Percentiles rank a stretch among this genome's conserved stretches.
Evolutionary conservation across 2,888 invertebrate species (phyloP).

Genomic region (Watsonalla cultraria): DNA sequence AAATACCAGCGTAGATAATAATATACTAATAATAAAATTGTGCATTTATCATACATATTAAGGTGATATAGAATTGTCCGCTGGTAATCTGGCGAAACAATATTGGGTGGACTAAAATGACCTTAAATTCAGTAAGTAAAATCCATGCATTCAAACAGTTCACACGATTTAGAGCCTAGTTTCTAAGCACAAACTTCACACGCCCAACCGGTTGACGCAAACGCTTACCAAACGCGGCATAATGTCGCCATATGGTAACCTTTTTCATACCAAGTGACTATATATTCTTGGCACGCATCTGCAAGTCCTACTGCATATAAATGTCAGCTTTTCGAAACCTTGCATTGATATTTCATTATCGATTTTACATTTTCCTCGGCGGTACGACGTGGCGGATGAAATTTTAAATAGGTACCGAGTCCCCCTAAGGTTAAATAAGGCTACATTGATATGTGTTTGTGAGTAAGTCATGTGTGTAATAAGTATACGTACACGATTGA

Average conservation of each 20-base stretch:
- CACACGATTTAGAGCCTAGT: not conserved
- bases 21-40: too few species aligned
- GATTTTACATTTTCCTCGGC: not conserved
- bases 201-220: not conserved
- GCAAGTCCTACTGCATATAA: not conserved
- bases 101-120: too few species aligned
- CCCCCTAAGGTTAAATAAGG: not conserved
- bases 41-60: too few species aligned
- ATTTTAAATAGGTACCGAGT: not conserved
- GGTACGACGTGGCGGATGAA: not conserved
- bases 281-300: constrained; percentile 15
- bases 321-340: not conserved
- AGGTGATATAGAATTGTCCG: too few species aligned
- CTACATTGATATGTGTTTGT: not conserved
- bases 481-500: not conserved
- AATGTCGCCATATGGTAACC: constrained; percentile 4
- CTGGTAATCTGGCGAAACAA: too few species aligned
- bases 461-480: not conserved
- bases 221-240: constrained; percentile 6
- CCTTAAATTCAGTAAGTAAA: not conserved
- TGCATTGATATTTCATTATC: not conserved
- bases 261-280: constrained; percentile 4
- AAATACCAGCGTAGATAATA: too few species aligned
- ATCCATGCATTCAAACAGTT: not conserved
- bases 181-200: not conserved